Base-by-base conservation (phyloP, 2,797 vertebrate genomes). In the Perodicticus potto region DNA sequence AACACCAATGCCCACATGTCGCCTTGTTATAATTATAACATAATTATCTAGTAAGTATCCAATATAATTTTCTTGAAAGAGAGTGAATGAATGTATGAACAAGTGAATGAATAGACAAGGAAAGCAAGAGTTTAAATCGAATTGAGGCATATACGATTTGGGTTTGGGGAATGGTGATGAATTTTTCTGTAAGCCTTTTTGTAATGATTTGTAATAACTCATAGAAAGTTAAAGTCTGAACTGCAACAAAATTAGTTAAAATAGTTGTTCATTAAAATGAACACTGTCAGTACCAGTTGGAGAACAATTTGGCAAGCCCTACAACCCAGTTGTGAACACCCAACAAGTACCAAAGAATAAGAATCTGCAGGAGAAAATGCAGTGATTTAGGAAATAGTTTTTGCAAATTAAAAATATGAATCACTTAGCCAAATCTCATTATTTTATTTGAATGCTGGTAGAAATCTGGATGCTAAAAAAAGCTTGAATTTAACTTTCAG, bases 401-500 rank as follows among this genome's bases (percentile, higher is more conserved):
- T 40, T 87, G 2, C 37, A 85, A 77, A 80, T 83, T 65, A 95
- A 74, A 91, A 94, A 91, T 80, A 43, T 67, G 2, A 63, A 67
- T 70, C 91, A 61, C 40, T 37, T 86, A 90, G 67, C 13, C 55
- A 88, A 80, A 85, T 59, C 11, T 81, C n/a, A 76, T 17, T 14
- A 67, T 65, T 95, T 85, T 49, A 70, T 29, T 59, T 77, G 63
- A 25, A 81, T 76, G 22, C 19, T 20, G 40, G 43, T 83, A 45
- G 87, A 94, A 40, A 77, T 93, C 16, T n/a, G 20, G 20, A n/a
- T 77, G 29, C 34, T 89, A 53, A 89, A 65, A 29, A 88, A 70
- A 83, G 0, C 27, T 84, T 86, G 65, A 89, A 76, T 92, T 49
- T 94, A 34, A 53, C 78, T 92, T 59, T 81, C 73, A 7, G 17